A percentile compares a stretch with the other conserved stretches of the same genome.
phyloP scores from a whole-genome alignment of 2,797 vertebrate genomes.

The Diceros bicornis region DNA sequence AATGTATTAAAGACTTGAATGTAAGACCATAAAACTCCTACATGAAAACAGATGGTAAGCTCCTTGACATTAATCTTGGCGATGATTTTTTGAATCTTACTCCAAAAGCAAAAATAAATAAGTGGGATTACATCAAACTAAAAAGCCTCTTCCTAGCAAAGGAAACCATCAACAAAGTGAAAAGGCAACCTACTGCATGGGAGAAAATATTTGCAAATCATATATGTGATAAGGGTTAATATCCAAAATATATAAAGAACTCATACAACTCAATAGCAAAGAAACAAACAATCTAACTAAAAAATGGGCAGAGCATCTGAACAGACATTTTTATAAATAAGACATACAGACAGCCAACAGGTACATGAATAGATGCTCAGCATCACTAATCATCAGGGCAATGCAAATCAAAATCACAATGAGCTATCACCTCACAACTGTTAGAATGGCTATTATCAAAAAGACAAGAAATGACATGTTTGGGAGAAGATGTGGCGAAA shows the following conservation, averaged over 20 bases:
- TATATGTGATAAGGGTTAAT: neutral
- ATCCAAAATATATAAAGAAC: neutral
- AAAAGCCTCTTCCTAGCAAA: neutral
- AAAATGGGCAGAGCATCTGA: neutral
- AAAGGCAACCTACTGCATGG: neutral
- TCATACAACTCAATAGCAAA: neutral
- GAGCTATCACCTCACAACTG: neutral
- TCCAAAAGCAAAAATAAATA: neutral
- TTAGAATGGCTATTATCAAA: neutral
- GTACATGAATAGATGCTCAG: neutral
- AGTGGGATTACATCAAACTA: neutral
- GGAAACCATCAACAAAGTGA: neutral
- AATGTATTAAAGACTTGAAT: neutral
- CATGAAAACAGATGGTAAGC: neutral
- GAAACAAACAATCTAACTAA: neutral
- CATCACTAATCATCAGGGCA: neutral
- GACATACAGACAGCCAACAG: neutral
- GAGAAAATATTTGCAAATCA: slow-evolving; percentile 1
- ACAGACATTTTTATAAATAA: neutral
- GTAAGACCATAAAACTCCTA: neutral
- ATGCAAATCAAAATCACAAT: neutral
- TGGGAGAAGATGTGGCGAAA: neutral
- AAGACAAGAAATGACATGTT: neutral
- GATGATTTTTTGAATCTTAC: neutral
- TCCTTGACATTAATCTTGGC: neutral